These are phyloP conservation scores for Pseudomugil gertrudae DNA, from an alignment of 2,797 vertebrate genomes.

Conservation along the genomic window DNA sequence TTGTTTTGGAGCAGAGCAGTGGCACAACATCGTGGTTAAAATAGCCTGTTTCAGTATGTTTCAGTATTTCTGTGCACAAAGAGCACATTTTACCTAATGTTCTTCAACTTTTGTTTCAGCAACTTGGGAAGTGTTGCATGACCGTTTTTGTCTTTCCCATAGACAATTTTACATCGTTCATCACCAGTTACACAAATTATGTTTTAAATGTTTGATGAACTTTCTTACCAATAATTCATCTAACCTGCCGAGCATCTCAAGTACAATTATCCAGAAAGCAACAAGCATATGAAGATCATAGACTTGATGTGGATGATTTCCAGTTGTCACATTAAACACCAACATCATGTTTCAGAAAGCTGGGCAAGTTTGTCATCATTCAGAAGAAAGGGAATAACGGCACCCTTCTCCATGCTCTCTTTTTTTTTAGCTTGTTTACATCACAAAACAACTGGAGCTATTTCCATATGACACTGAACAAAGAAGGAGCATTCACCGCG, in stretches of 20 bases:
- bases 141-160: no score
- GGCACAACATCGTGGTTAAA: neutral
- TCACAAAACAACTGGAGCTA: neutral
- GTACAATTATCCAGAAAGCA: slow-evolving; percentile 9
- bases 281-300: neutral
- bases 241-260: slow-evolving; percentile 17
- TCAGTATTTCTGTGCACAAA: neutral
- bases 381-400: neutral
- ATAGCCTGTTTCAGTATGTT: neutral
- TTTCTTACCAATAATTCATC: slow-evolving; percentile 32
- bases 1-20: neutral
- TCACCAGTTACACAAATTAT: neutral
- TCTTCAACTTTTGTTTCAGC: no score
- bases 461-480: neutral
- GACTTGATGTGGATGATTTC: neutral
- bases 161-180: neutral
- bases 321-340: neutral
- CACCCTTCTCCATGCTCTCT: neutral
- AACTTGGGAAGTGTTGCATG: no score
- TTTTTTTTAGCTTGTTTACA: neutral
- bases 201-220: slow-evolving; percentile 30
- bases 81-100: neutral
- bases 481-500: neutral
- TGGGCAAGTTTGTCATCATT: neutral
- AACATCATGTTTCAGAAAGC: neutral